Evolutionary conservation across 2,888 invertebrate genomes (phyloP).

Genomic region (Epirrita christyi): DNA sequence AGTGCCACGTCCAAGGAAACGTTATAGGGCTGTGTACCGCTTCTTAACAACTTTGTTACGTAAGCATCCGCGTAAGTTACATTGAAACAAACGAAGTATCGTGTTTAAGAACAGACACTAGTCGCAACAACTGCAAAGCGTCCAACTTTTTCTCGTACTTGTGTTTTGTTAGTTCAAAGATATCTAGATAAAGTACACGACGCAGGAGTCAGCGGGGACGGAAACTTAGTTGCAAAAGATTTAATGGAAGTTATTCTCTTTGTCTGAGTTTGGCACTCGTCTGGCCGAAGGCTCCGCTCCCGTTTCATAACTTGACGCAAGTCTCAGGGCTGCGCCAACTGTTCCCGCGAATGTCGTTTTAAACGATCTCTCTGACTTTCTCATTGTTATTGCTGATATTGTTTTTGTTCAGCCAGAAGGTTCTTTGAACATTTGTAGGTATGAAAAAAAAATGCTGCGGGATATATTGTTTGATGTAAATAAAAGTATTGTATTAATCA

Average conservation of each 20-base stretch:
- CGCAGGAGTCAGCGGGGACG: constrained; percentile 67
- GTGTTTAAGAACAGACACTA: constrained; percentile 16
- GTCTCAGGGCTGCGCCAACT: constrained; percentile 56
- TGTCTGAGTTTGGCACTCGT: constrained; percentile 79
- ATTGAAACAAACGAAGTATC: constrained; percentile 20
- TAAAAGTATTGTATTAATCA: background rate
- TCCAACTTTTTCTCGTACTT: constrained; percentile 31
- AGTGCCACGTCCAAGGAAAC: no score
- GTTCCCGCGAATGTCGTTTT: constrained; percentile 30
- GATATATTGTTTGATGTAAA: background rate
- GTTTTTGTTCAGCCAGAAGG: constrained; percentile 24
- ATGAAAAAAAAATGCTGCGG: background rate
- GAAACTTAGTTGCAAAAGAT: constrained; percentile 81
- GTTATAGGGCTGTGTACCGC: background rate
- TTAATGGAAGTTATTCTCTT: constrained; percentile 82
- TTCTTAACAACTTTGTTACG: constrained; percentile 1
- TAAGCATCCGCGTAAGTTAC: constrained; percentile 4
- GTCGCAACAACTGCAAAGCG: constrained; percentile 26
- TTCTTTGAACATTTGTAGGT: constrained; percentile 5
- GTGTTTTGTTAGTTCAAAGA: constrained; percentile 38
- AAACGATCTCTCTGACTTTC: constrained; percentile 22
- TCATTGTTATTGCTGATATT: constrained; percentile 23
- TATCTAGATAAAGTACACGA: constrained; percentile 37
- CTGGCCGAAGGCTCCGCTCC: constrained; percentile 64
- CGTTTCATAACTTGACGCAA: constrained; percentile 67